Conservation (phyloP, 2,113 vertebrate genomes). For the Puffinus mauretanicus region DNA sequence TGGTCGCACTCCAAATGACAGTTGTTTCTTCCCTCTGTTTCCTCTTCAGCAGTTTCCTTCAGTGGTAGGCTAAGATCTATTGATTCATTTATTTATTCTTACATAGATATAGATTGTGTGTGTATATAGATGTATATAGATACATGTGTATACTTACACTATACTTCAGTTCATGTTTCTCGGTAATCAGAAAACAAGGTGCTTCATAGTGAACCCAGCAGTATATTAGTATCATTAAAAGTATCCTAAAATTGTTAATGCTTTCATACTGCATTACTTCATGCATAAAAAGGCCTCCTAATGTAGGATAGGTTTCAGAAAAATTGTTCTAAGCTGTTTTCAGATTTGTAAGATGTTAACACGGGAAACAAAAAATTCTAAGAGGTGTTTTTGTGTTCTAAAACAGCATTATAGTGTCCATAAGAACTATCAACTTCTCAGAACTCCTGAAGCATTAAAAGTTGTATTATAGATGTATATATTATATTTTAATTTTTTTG, state of each 20-base stretch:
- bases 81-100: not conserved
- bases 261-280: not conserved
- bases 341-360: not conserved
- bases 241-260: not conserved
- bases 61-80: not conserved
- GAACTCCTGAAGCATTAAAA: not conserved
- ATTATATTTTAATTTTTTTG: not conserved
- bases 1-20: not conserved
- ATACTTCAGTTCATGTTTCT: not conserved
- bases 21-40: not conserved
- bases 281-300: not conserved
- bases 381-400: not conserved
- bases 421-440: not conserved
- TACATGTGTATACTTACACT: not conserved
- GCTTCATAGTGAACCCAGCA: not conserved
- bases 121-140: not conserved
- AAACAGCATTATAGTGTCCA: not conserved
- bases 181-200: not conserved
- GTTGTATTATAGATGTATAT: not conserved
- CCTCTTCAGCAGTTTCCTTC: not conserved
- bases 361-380: not conserved
- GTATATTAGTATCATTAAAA: not conserved
- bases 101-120: not conserved
- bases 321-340: not conserved
- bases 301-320: not conserved